Evolutionary conservation across 2,888 invertebrate species (phyloP).

Genomic region (Cataglyphis albicans): DNA sequence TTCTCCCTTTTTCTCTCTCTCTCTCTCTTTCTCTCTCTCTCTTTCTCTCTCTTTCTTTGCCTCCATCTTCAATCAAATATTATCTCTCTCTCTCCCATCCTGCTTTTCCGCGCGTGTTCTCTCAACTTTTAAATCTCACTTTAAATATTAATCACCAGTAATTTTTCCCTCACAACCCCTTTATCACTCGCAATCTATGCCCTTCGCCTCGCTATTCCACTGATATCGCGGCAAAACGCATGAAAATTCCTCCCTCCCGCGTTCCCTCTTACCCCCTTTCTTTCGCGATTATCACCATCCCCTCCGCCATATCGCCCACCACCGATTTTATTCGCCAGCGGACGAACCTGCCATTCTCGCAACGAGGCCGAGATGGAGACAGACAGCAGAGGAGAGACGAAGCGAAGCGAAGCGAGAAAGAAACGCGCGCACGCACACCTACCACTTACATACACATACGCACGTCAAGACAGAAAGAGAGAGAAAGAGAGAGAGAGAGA

Average conservation of each 20-base stretch:
- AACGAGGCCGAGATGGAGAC: conserved; percentile 40
- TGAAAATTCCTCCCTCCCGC: neutral
- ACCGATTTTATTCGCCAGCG: conserved; percentile 45
- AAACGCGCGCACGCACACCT: conserved; percentile 47
- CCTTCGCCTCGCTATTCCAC: neutral
- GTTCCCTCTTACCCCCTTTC: conserved; percentile 8
- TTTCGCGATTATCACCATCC: conserved; percentile 35
- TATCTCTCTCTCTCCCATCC: conserved; percentile 12
- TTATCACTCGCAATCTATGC: neutral
- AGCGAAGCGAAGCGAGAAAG: conserved; percentile 36
- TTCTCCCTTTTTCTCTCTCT: neutral
- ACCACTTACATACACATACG: conserved; percentile 36
- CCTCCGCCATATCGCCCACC: conserved; percentile 11
- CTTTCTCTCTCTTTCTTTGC: neutral
- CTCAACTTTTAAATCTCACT: conserved; percentile 25
- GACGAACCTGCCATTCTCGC: conserved; percentile 25
- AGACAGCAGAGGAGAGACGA: conserved; percentile 26
- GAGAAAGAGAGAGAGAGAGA: conserved; percentile 18
- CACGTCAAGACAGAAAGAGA: conserved; percentile 1
- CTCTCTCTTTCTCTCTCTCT: conserved; percentile 1
- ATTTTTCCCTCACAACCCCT: neutral
- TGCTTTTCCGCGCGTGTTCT: conserved; percentile 1
- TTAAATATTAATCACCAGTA: conserved; percentile 13
- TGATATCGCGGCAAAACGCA: neutral
- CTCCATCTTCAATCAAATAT: neutral